Evolutionary conservation across 2,113 vertebrate genomes (phyloP).

Genomic region (Festucalex cinctus): DNA sequence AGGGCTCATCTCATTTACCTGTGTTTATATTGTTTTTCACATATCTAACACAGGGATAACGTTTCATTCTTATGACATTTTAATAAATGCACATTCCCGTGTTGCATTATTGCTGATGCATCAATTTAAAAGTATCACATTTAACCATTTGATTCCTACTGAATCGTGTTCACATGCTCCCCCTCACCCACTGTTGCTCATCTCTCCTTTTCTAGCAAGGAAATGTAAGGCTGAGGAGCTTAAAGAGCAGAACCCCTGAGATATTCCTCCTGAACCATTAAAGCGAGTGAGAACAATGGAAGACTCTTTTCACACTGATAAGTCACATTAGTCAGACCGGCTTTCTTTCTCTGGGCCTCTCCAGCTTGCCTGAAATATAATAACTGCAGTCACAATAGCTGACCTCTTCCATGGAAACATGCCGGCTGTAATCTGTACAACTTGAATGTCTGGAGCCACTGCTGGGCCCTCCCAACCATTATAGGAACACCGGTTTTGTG

Average conservation of each 20-base stretch:
- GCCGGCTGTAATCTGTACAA: neutral
- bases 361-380: conserved; percentile 56
- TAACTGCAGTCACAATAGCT: conserved; percentile 59
- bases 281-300: conserved; percentile 46
- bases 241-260: conserved; percentile 53
- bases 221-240: conserved; percentile 54
- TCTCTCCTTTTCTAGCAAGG: conserved; percentile 25
- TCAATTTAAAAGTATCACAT: conserved; percentile 35
- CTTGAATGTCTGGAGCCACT: conserved; percentile 34
- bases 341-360: conserved; percentile 43
- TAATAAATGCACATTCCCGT: conserved; percentile 18
- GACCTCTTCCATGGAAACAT: conserved; percentile 64
- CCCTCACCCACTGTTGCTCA: conserved; percentile 20
- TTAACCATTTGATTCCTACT: conserved; percentile 39
- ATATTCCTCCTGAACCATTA: conserved; percentile 39
- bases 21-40: neutral
- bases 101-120: conserved; percentile 12
- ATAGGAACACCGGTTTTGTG: conserved; percentile 44
- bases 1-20: too few relatives aligned
- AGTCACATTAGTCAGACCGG: conserved; percentile 61
- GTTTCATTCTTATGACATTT: neutral
- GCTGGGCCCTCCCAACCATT: conserved; percentile 35
- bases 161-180: conserved; percentile 27
- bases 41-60: neutral
- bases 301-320: conserved; percentile 64